These are phyloP conservation scores for Saccopteryx leptura DNA, from an alignment of 2,113 vertebrate species.

Conservation along the genomic window DNA sequence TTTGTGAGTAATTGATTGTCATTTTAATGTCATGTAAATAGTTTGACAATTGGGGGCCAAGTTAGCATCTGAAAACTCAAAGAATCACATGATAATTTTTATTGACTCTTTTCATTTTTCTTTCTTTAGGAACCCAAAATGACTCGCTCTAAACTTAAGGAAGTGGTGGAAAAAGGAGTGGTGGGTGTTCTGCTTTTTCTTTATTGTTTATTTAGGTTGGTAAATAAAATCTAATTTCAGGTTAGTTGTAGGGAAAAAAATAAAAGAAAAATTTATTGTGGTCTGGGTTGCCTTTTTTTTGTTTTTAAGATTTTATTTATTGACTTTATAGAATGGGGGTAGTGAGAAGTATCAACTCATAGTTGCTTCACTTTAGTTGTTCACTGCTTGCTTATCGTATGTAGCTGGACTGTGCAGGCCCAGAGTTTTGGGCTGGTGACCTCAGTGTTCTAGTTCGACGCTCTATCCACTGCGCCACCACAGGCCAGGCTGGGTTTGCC, in stretches of 20 bases:
- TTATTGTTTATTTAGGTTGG: slow-evolving; percentile 7
- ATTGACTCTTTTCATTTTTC: neutral
- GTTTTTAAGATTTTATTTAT: no score
- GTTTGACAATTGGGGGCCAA: neutral
- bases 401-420: no score
- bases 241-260: slow-evolving; percentile 19
- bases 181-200: slow-evolving; percentile 86
- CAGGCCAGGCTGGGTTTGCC: neutral
- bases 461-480: no score
- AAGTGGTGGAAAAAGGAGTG: slow-evolving; percentile 96
- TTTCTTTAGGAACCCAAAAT: slow-evolving; percentile 95
- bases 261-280: neutral
- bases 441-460: no score
- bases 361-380: no score
- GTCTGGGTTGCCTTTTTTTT: neutral
- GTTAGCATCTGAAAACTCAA: neutral
- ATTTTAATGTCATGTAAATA: neutral
- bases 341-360: no score
- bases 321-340: no score
- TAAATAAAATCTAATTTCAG: slow-evolving; percentile 11
- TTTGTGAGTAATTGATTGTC: slow-evolving; percentile 92
- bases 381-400: no score
- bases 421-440: no score
- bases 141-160: slow-evolving; percentile 98
- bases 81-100: neutral